A percentile compares a stretch with the other conserved stretches of the same genome.
phyloP scores from a whole-genome alignment of 2,888 invertebrate genomes.

The Plagodis dolabraria region DNA sequence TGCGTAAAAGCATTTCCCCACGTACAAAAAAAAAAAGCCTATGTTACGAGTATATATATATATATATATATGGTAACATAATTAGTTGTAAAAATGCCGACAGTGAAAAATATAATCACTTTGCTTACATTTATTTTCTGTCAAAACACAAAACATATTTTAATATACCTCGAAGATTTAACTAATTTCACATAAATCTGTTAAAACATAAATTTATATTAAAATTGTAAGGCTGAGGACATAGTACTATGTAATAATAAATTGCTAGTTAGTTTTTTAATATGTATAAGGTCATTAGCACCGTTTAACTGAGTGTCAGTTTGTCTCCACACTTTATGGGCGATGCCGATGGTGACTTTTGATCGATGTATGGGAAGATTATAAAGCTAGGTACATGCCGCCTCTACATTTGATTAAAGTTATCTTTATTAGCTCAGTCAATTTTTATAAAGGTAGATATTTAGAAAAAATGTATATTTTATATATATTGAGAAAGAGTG shows the following conservation, averaged over 20 bases:
- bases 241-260: slow-evolving; percentile 9
- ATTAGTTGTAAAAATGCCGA: too few relatives aligned
- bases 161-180: slow-evolving; percentile 11
- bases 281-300: slow-evolving; percentile 16
- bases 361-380: slow-evolving; percentile 14
- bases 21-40: too few relatives aligned
- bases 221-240: slow-evolving; percentile 8
- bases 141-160: slow-evolving; percentile 9
- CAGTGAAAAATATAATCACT: slow-evolving; percentile 15
- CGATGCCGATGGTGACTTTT: slow-evolving; percentile 1
- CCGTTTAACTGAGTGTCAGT: slow-evolving; percentile 1
- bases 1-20: too few relatives aligned
- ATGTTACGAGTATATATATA: too few relatives aligned
- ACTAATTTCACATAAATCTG: slow-evolving; percentile 14
- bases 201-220: slow-evolving; percentile 16
- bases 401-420: too few relatives aligned
- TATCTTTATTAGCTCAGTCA: too few relatives aligned
- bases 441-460: too few relatives aligned
- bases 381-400: neutral
- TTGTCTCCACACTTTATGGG: neutral
- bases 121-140: slow-evolving; percentile 15
- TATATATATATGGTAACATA: too few relatives aligned
- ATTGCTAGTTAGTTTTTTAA: slow-evolving; percentile 1
- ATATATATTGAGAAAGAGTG: too few relatives aligned
- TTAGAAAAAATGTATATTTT: too few relatives aligned